Base-by-base conservation (phyloP, 1,140 invertebrate genomes). In the Heterodera schachtii region DNA sequence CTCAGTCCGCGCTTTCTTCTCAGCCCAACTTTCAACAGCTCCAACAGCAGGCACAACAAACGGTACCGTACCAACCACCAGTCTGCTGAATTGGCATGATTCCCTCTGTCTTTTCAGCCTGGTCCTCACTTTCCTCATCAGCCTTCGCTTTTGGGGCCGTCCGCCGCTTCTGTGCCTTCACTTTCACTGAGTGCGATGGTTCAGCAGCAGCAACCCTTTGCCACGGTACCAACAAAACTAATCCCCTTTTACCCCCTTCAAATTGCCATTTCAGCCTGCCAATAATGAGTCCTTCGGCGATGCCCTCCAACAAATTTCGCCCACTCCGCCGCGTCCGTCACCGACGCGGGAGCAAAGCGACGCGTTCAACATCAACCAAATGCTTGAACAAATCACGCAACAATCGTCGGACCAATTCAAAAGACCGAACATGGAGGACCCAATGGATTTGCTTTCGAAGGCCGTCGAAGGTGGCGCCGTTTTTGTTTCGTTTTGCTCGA, bases 311-410 rank as follows among this genome's bases (percentile, higher is more conserved):
- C 67, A 80, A 21, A 31, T 43, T 31, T 44, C 66, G 11, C 47
- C 44, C 44, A 77, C 52, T 19, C 79, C 73, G 21, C 64, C 73
- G 21, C 75, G 47, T 3, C 79, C 7, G 7, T 64, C 43, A 44
- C 46, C 49, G 81, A 78, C 31, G 31, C 49, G 71, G 44, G 46
- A n/a, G n/a, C 52, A 67, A 69, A 67, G 31, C 7, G 81, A 70
- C 43, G 82, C 57, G n/a, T 83, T 83, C 80, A 83, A 83, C 66
- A 83, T 83, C 60, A 84, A 77, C 44, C 81, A 83, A 60, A 83
- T 83, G 82, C 73, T 83, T 2, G 81, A 83, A 52, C 69, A 73
- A n/a, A 83, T 83, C 21, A 83, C 82, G 21, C 83, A 83, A 41
- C 81, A 82, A 31, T 60, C 71, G 57, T 60, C 71, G 46, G 21